Evolutionary conservation across 1,140 invertebrate genomes (phyloP), one percentile per base, ranked within the genome.

Genomic region (Asbolus verrucosus): DNA sequence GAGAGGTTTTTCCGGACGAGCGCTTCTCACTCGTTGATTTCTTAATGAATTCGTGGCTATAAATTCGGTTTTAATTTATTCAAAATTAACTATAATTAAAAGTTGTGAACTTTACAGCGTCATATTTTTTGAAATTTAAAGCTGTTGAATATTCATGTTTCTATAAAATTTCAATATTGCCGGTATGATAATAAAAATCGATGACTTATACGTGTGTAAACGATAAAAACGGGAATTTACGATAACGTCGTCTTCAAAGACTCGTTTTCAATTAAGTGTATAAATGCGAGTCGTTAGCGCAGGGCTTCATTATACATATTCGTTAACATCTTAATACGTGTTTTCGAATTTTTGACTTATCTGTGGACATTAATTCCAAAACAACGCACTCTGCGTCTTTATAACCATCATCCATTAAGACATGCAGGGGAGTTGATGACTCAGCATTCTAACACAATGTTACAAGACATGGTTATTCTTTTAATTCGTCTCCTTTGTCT

Each of bases 311-410:
- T 67, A 43, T 66, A 67, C 41, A 67, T 41, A 62, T 68, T 68
- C 66, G 66, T 68, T 68, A 68, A 68, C 50, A 62, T 68, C 66
- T 68, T 68, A 68, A 68, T 68, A 62, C 50, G 6, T 54, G 43
- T 67, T 68, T 68, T 68, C 33, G 19, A 16, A 68, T 68, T 61
- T 68, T 68, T 68, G 66, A 68, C 36, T 68, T 61, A 68, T 67
- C 65, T 67, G 5, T 16, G 65, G 24, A 24, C 65, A 67, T 67
- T 54, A 21, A 59, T 67, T 67, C 14, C 16, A 31, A 67, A 67
- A 33, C 31, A 19, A 36, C 14, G 33, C 43, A 33, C 30, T 54
- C 59, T 36, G 30, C 33, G n/a, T 6, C 24, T 54, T 54, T 54
- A 54, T 54, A 54, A 54, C 46, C 46, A 14, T 8, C 46, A 54